These are phyloP conservation scores for Dryococelus australis DNA, from an alignment of 2,888 invertebrate species.

Conservation along the genomic window DNA sequence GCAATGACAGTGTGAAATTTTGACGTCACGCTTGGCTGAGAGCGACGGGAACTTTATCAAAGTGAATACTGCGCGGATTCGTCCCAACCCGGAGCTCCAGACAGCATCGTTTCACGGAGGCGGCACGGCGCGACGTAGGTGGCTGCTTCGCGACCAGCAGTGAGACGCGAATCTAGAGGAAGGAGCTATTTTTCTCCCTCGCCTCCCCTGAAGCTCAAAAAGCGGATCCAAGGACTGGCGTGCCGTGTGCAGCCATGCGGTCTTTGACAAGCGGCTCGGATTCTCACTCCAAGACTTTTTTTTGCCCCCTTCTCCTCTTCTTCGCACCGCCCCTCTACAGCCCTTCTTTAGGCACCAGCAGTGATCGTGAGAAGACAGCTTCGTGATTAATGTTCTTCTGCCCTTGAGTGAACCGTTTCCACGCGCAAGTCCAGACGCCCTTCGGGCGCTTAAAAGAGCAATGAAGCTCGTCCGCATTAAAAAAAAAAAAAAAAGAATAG, in stretches of 20 bases:
- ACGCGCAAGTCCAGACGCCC: background rate
- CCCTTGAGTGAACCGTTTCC: background rate
- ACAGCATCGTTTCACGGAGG: background rate
- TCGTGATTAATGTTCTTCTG: background rate
- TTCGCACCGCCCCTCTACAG: background rate
- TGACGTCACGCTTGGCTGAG: background rate
- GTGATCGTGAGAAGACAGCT: background rate
- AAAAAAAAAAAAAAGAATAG: too few relatives aligned
- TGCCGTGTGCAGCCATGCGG: background rate
- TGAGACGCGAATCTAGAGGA: too few relatives aligned
- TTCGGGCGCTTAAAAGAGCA: too few relatives aligned
- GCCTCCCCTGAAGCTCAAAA: background rate
- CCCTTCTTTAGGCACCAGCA: too few relatives aligned
- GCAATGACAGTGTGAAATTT: background rate
- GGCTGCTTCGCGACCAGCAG: too few relatives aligned
- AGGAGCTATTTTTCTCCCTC: background rate
- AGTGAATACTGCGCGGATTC: background rate
- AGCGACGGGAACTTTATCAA: background rate
- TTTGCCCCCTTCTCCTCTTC: background rate
- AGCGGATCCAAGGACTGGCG: background rate
- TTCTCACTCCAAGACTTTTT: background rate
- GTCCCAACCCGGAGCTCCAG: background rate
- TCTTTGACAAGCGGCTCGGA: too few relatives aligned
- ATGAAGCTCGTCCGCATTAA: too few relatives aligned
- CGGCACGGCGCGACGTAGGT: background rate